Base-by-base conservation (phyloP, 2,113 vertebrate genomes). In the Corythoichthys intestinalis region DNA sequence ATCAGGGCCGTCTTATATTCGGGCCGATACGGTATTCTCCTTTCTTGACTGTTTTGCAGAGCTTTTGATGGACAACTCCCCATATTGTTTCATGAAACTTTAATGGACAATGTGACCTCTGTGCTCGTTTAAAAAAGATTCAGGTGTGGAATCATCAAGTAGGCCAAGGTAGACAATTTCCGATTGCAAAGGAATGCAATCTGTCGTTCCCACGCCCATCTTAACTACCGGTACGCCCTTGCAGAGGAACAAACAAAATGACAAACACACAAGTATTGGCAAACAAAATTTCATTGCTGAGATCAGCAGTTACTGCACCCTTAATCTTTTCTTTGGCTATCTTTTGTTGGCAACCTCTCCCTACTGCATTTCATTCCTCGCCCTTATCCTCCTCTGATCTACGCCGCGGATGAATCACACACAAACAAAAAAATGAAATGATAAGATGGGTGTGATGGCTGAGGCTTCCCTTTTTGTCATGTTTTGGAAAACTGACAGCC, bases 241-340 rank as follows among this genome's bases (percentile, higher is more conserved):
- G 15, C 68, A 78, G 72, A 71, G 69, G 63, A 75, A 62, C 66
- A 48, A 63, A 63, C 41, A 34, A 12, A 63, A 63, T 28, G 2
- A 63, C 35, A 8, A 17, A 49, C 50, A 61, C 73, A 79, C 63
- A 76, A 35, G 67, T 69, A 58, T 77, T 79, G 70, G 81, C 47
- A 74, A 74, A 81, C 69, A 34, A 48, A 65, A 66, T 49, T 66
- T 75, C 52, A 70, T 38, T 13, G 52, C 57, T 70, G 46, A 80
- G 81, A 69, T 53, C 11, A 70, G 71, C 76, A 75, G 68, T 74
- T 78, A 81, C 76, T 76, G 77, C 83, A 76, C 79, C 82, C 80
- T 77, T 65, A 84, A 84, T 84, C 83, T 76, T 84, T 86, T 88
- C 81, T 81, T 85, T 82, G 86, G 49, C 76, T 65, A 75, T 79